phyloP scores from a whole-genome alignment of 2,888 invertebrate species.

The Syrphus vitripennis region DNA sequence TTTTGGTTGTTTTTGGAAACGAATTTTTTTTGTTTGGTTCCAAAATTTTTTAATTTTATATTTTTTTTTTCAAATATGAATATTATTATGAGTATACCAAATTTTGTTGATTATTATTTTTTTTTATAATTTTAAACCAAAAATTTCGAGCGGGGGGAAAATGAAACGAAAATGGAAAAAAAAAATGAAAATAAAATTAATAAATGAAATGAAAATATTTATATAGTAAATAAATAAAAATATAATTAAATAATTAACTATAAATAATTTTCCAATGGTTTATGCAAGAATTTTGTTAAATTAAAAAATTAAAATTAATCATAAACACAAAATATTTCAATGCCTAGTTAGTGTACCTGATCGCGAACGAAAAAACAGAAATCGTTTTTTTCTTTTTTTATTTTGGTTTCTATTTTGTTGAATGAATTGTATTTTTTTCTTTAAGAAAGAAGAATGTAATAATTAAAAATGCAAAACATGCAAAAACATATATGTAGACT shows the following conservation, averaged over 20 bases:
- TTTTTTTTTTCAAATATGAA: constrained; percentile 62
- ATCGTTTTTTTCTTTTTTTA: constrained; percentile 31
- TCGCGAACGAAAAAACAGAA: constrained; percentile 70
- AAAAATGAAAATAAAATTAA: constrained; percentile 18
- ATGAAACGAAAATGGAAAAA: constrained; percentile 42
- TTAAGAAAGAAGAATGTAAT: constrained; percentile 26
- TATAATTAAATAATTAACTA: neutral
- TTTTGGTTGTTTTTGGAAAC: constrained; percentile 53
- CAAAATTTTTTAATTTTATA: constrained; percentile 33
- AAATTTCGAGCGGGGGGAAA: constrained; percentile 22
- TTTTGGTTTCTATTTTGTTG: constrained; percentile 1
- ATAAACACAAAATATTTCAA: neutral
- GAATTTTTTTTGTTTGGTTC: constrained; percentile 54
- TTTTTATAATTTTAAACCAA: constrained; percentile 24
- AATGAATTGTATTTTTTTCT: constrained; percentile 39
- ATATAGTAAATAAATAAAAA: constrained; percentile 2
- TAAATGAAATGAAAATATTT: constrained; percentile 39
- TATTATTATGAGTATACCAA: constrained; percentile 42
- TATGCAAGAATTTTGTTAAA: constrained; percentile 78
- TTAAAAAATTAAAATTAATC: neutral
- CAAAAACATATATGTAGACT: constrained; percentile 10
- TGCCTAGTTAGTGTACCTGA: constrained; percentile 8
- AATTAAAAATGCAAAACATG: constrained; percentile 48
- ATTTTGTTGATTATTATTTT: constrained; percentile 10
- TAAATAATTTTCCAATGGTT: constrained; percentile 78